Evolutionary conservation across 2,797 vertebrate genomes (phyloP), one percentile per base, ranked within the genome.

Genomic region (Rhadinocentrus ornatus): DNA sequence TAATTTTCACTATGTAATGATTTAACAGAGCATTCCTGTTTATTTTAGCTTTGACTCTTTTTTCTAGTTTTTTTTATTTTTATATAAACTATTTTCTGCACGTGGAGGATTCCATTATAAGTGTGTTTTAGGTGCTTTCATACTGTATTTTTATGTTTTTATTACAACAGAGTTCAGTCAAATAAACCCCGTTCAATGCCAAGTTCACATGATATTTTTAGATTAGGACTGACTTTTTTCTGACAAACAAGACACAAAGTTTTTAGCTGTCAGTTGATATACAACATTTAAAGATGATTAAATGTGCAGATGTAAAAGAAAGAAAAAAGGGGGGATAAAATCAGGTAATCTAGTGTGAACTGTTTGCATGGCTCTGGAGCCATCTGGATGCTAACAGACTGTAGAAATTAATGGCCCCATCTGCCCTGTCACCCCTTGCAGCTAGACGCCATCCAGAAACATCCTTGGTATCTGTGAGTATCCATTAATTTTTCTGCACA

Each of bases 381-480:
- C 90, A 92, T 89, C 88, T 92, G 83, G 86, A 81, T 85, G 74
- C 69, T 61, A 86, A 75, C 87, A 91, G 78, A 80, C 88, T 86
- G 73, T 75, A 83, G 69, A 83, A 84, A 89, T 88, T 93, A 87
- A 93, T 87, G 46, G 80, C 70, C 85, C 82, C 80, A 85, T 91
- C 88, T 91, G 83, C 82, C 78, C 80, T 88, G 69, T 90, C 75
- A 69, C 83, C 78, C 75, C 77, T 88, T 80, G 84, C 94, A 97
- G 96, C 94, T 97, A 88, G 96, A 97, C 76, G 95, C 95, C 88
- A 97, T 97, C 86, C 96, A 97, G 94, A 98, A 97, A 91, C 96
- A 98, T 57, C 92, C 96, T 78, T 98, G 96, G 96, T 97, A 97
- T 91, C 93, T 94, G 96, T 97, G 91, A 97, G 96, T 97, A 95